phyloP scores from a whole-genome alignment of 2,113 vertebrate genomes.

The Paramormyrops kingsleyae region DNA sequence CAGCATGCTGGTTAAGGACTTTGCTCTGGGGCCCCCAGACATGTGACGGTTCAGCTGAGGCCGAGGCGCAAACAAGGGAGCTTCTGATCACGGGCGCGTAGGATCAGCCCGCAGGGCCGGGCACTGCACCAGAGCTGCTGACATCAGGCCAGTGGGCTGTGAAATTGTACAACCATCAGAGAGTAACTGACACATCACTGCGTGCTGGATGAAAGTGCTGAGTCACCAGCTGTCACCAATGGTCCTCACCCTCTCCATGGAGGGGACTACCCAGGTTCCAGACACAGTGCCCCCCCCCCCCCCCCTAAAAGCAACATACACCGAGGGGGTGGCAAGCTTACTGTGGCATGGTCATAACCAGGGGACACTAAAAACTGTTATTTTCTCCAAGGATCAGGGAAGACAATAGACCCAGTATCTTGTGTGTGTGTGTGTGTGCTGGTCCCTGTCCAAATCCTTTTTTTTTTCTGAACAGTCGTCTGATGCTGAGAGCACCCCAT shows the following conservation, averaged over 20 bases:
- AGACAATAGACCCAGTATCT: background rate
- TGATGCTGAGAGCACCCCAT: background rate
- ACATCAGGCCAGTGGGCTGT: background rate
- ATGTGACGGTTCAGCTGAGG: background rate
- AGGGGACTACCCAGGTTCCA: background rate
- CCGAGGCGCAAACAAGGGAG: background rate
- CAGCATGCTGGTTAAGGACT: background rate
- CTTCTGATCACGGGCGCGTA: background rate
- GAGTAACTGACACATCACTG: background rate
- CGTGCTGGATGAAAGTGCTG: background rate
- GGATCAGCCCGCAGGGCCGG: background rate
- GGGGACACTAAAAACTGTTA: background rate
- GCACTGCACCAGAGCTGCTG: background rate
- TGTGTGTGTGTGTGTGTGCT: background rate
- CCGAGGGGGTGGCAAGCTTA: background rate
- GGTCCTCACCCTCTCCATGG: background rate
- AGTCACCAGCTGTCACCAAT: background rate
- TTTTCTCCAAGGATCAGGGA: background rate
- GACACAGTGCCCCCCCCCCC: background rate
- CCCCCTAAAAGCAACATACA: background rate
- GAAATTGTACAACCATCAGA: background rate
- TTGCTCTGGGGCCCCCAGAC: background rate
- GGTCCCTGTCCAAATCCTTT: background rate
- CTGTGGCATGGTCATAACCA: background rate
- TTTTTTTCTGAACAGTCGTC: background rate